phyloP scores from a whole-genome alignment of 2,888 invertebrate species.

The Dicyrtomina minuta region DNA sequence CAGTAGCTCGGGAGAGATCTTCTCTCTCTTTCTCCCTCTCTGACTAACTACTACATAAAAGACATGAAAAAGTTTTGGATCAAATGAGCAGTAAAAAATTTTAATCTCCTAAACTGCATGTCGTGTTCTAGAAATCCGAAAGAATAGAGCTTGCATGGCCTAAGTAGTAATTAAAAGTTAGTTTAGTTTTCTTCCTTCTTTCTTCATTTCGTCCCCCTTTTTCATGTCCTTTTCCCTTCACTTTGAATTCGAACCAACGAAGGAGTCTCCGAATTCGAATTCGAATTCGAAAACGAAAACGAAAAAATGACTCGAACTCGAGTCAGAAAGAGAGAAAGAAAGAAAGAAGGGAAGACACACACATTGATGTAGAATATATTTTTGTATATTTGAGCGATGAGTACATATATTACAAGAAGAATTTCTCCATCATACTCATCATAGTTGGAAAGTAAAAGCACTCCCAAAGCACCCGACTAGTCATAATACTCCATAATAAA shows the following conservation, averaged over 20 bases:
- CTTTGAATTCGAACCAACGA: too few species aligned
- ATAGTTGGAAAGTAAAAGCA: too few species aligned
- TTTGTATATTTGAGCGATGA: too few species aligned
- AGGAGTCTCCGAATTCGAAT: slow-evolving; percentile 3
- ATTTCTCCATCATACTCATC: too few species aligned
- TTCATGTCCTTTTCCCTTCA: slow-evolving; percentile 4
- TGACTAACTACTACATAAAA: slow-evolving; percentile 19
- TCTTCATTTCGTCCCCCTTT: slow-evolving; percentile 19
- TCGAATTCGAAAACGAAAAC: too few species aligned
- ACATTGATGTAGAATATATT: too few species aligned
- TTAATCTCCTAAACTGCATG: slow-evolving; percentile 46
- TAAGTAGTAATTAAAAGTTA: slow-evolving; percentile 53
- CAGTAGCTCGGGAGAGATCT: not conserved
- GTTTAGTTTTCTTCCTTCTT: slow-evolving; percentile 46
- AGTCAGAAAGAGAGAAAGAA: not conserved
- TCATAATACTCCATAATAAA: too few species aligned
- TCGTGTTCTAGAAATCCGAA: slow-evolving; percentile 46
- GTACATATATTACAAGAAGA: too few species aligned
- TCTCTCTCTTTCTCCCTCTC: not conserved
- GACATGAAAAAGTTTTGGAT: slow-evolving; percentile 36
- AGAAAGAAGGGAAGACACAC: too few species aligned
- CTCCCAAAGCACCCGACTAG: too few species aligned
- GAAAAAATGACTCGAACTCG: too few species aligned
- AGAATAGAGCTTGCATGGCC: slow-evolving; percentile 49
- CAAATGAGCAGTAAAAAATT: slow-evolving; percentile 44